These are phyloP conservation scores for Pseudorhombus dupliciocellatus DNA, from an alignment of 2,113 vertebrate genomes.

Conservation along the genomic window DNA sequence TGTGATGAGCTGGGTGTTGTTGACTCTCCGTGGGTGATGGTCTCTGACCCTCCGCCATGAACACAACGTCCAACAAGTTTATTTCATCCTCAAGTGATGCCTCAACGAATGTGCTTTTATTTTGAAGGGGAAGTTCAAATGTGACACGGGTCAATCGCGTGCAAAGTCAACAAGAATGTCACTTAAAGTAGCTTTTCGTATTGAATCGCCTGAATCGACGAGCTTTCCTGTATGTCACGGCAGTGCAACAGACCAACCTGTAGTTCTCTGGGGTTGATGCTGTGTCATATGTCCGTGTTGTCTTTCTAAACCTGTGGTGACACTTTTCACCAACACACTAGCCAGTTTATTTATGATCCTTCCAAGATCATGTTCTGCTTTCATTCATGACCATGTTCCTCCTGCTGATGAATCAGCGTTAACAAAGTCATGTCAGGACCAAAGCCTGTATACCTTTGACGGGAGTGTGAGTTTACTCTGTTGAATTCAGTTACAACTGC, in stretches of 20 bases:
- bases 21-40: background rate
- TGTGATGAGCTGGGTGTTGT: background rate
- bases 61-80: background rate
- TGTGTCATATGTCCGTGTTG: background rate
- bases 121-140: too few species aligned
- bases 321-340: too few species aligned
- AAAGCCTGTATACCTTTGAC: conserved; percentile 3
- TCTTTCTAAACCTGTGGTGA: background rate
- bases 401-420: conserved; percentile 5
- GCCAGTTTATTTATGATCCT: background rate
- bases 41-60: background rate
- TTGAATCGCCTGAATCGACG: too few species aligned
- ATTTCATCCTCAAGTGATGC: background rate
- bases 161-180: too few species aligned
- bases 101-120: too few species aligned
- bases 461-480: conserved; percentile 28
- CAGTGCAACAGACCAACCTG: background rate
- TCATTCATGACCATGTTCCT: background rate
- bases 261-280: background rate
- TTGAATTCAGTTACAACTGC: conserved; percentile 45
- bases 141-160: too few species aligned
- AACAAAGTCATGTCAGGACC: conserved; percentile 24
- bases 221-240: too few species aligned
- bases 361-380: background rate
- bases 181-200: too few species aligned